Base-by-base conservation (phyloP, 2,888 invertebrate species). In the Coenonympha arcania region DNA sequence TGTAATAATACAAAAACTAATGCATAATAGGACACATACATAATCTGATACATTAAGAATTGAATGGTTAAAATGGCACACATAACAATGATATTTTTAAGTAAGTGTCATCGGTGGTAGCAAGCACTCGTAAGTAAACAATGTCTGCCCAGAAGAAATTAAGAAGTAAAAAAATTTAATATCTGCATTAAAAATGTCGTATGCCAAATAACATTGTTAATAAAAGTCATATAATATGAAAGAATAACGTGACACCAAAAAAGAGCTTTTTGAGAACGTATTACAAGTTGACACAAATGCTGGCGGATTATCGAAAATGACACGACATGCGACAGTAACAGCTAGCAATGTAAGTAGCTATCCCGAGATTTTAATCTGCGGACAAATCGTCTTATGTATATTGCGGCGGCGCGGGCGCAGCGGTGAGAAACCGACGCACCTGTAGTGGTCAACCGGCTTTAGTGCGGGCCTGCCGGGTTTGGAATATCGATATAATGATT, bases 371-470 rank as follows among this genome's bases (percentile, higher is more conserved):
- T 58, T 60, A 62, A 68, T 67, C 64, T 62, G 51, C 50, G 55
- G 79, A 78, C 78, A 78, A 78, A 79, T 80, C 75, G 69, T 60
- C 66, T 68, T 70, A 71, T 73, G 71, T 71, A 69, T 66, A 58
- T 63, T 59, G 57, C 56, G 52, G 43, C 20, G 53, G 53, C 30
- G 61, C 73, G 73, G 79, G 43, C 20, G 53, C 52, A 31, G 61
- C 73, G 73, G 79, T 84, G 84, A 83, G 84, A 85, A 83, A 73
- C 75, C 61, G 68, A 72, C 76, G 79, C 85, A 85, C 85, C 85
- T 85, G 85, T 81, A 81, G 72, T 69, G 74, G 74, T 75, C 71
- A 71, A 73, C 67, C 66, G 65, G 71, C 50, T 58, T 46, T 77
- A 79, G 77, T 60, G 76, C 64, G 58, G 71, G 33, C 16, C 16